These are phyloP conservation scores for Frankliniella fusca DNA, from an alignment of 2,888 invertebrate species.

Conservation along the genomic window DNA sequence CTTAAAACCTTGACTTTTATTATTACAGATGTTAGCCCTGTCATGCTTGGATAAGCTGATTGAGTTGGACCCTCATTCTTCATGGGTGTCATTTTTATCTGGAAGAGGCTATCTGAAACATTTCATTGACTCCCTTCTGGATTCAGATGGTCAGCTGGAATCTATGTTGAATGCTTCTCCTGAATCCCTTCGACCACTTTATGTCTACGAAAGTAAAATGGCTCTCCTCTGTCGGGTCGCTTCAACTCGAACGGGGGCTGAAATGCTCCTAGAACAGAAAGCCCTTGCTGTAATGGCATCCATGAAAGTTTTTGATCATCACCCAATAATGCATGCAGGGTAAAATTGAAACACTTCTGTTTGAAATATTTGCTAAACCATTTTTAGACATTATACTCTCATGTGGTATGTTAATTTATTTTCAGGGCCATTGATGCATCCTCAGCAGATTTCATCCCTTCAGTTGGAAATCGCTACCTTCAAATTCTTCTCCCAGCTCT, in stretches of 20 bases:
- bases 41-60: slow-evolving; percentile 75
- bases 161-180: slow-evolving; percentile 50
- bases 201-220: slow-evolving; percentile 85
- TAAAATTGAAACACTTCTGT: neutral
- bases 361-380: neutral
- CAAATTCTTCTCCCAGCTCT: slow-evolving; percentile 79
- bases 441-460: slow-evolving; percentile 54
- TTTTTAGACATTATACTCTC: slow-evolving; percentile 27
- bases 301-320: slow-evolving; percentile 65
- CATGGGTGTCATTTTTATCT: slow-evolving; percentile 60
- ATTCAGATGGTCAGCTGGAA: slow-evolving; percentile 65
- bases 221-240: slow-evolving; percentile 69
- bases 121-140: slow-evolving; percentile 72
- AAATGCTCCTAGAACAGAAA: slow-evolving; percentile 58
- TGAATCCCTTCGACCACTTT: slow-evolving; percentile 68
- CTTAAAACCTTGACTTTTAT: neutral
- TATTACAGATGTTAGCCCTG: slow-evolving; percentile 68
- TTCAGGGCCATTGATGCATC: neutral
- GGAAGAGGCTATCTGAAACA: slow-evolving; percentile 69
- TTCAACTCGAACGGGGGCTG: slow-evolving; percentile 62
- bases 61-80: slow-evolving; percentile 65
- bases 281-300: slow-evolving; percentile 59
- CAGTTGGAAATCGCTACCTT: slow-evolving; percentile 67
- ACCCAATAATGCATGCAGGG: slow-evolving; percentile 58
- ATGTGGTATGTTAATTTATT: slow-evolving; percentile 4